These are phyloP conservation scores for Mobula birostris DNA, from an alignment of 2,113 vertebrate genomes.

Conservation along the genomic window DNA sequence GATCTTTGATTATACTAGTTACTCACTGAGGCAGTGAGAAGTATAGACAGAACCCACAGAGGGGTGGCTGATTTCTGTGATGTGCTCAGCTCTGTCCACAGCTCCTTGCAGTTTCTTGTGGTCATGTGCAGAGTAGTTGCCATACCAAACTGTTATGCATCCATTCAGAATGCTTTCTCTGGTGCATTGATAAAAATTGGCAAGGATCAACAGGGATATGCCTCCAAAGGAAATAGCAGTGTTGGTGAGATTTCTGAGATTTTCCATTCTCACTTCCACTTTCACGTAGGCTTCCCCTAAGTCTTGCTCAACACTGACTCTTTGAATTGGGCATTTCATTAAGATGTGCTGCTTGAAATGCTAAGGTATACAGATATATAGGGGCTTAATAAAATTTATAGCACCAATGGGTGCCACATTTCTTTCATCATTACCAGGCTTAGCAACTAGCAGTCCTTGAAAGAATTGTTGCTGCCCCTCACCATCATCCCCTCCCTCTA, in stretches of 20 bases:
- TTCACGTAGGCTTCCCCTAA: neutral
- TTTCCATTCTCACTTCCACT: neutral
- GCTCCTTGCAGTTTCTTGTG: too few species aligned
- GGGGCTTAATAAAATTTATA: neutral
- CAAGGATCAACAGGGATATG: too few species aligned
- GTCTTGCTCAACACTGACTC: neutral
- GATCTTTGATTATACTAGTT: too few species aligned
- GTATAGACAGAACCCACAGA: too few species aligned
- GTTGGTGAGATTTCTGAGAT: neutral
- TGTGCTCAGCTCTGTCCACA: too few species aligned
- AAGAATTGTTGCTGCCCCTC: neutral
- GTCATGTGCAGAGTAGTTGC: too few species aligned
- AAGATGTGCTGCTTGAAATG: neutral
- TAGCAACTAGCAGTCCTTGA: neutral
- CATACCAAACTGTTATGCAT: too few species aligned
- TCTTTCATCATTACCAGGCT: neutral
- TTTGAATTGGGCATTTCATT: neutral
- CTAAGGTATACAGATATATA: neutral
- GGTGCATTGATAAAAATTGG: too few species aligned
- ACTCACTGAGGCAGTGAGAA: too few species aligned
- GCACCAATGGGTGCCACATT: neutral
- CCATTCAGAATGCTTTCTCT: too few species aligned
- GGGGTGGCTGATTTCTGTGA: too few species aligned
- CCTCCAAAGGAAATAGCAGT: too few species aligned
- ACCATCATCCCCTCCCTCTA: neutral